These are phyloP conservation scores for Gryllus longicercus DNA, from an alignment of 2,888 invertebrate species.

Conservation along the genomic window DNA sequence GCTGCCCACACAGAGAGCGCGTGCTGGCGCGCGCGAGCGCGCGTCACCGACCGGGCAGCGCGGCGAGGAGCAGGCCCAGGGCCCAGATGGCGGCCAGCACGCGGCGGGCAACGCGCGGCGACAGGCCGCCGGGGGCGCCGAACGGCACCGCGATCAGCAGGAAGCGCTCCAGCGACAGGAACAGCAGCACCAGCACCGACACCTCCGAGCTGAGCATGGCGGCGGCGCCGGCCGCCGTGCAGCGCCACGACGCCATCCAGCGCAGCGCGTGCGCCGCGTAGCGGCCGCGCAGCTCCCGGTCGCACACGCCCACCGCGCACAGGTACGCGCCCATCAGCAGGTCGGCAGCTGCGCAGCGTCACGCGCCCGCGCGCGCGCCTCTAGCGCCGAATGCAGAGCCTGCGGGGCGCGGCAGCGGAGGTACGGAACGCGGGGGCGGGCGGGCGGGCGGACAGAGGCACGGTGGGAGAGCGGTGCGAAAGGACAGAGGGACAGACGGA, in stretches of 20 bases:
- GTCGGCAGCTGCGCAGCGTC: conserved; percentile 54
- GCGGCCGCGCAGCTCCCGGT: conserved; percentile 55
- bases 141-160: conserved; percentile 60
- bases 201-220: conserved; percentile 59
- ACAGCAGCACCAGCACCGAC: conserved; percentile 64
- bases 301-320: conserved; percentile 58
- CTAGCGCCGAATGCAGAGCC: too few relatives aligned
- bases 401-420: too few relatives aligned
- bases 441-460: too few relatives aligned
- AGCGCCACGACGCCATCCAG: conserved; percentile 66
- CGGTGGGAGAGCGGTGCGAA: too few relatives aligned
- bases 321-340: conserved; percentile 67
- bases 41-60: conserved; percentile 55
- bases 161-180: conserved; percentile 67
- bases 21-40: too few relatives aligned
- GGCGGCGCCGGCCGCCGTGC: conserved; percentile 58
- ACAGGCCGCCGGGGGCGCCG: conserved; percentile 54
- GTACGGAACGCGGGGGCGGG: too few relatives aligned
- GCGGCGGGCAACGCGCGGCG: conserved; percentile 53
- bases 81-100: conserved; percentile 59
- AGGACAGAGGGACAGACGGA: too few relatives aligned
- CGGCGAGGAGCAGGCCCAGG: conserved; percentile 56
- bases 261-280: conserved; percentile 57
- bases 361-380: not conserved
- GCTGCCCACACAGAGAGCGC: too few relatives aligned